These are phyloP conservation scores for Galagoides demidoff DNA, from an alignment of 2,797 vertebrate species.

Conservation along the genomic window DNA sequence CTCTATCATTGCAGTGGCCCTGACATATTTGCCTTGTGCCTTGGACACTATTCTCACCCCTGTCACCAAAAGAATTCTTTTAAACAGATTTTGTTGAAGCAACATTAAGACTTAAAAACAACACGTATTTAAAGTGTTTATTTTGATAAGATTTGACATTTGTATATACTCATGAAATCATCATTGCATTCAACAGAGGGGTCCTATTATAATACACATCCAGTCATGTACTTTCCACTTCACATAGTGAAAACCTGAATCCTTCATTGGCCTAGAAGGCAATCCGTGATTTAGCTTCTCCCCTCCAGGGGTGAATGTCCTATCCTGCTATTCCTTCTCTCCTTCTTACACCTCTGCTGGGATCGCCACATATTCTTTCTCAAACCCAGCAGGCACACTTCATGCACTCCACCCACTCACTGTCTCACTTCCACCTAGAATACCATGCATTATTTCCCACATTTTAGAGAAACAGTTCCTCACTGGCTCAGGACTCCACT, in stretches of 20 bases:
- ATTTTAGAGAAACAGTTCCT: neutral
- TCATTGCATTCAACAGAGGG: neutral
- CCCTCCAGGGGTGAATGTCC: neutral
- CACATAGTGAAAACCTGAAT: neutral
- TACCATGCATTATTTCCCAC: neutral
- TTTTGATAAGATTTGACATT: neutral
- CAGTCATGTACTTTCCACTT: neutral
- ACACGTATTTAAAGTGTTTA: neutral
- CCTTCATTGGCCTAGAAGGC: neutral
- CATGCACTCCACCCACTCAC: neutral
- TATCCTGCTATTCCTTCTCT: neutral
- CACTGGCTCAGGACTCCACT: neutral
- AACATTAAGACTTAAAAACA: neutral
- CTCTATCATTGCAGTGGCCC: neutral
- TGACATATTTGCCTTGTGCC: neutral
- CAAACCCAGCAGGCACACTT: neutral
- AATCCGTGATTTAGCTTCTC: neutral
- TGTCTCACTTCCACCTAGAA: neutral
- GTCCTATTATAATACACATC: neutral
- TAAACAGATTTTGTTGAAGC: neutral
- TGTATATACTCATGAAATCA: neutral
- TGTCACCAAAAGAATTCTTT: neutral
- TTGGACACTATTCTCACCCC: neutral
- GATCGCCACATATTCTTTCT: neutral
- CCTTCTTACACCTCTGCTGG: neutral